Evolutionary conservation across 92 coral and sea anemone species (phyloP), one percentile per base, ranked within the genome.

Genomic region (Bergia puertoricense): DNA sequence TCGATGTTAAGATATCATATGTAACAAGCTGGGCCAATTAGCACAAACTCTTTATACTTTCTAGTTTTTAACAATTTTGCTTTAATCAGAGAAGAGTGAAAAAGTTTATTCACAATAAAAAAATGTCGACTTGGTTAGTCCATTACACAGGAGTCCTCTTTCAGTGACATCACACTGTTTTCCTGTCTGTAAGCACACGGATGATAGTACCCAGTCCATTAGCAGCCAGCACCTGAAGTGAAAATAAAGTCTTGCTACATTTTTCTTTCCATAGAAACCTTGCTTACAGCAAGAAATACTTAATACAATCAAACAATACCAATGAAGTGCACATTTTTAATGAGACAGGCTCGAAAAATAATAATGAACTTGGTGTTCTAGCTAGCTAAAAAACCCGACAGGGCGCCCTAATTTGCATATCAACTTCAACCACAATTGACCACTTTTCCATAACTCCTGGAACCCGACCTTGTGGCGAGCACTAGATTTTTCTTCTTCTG

Each of bases 181-280:
- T 97, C 85, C 99, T 91, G 80, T 95, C 99, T 68, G 98, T 93
- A 23, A 97, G 89, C 11, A 94, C 99, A 72, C 99, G 96, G 41
- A 97, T 95, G 88, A 97, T 93, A 48, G 90, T 44, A 59, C 99
- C 99, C 73, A 97, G 88, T 8, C 99, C 99, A 73, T 95, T 94
- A 76, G 78, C 85, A n/a, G 97, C 94, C 8, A 94, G 80, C 37
- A 93, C 97, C 99, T 97, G 89, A 71, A 92, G 86, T 76, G 56
- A 1, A 82, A 91, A 81, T 7, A 59, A 80, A 59, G 22, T 30
- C 50, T 43, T 2, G 66, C 74, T 15, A 15, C 14, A 36, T 23
- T n/a, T 15, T 65, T 9, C 41, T 2, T 42, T 30, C 45, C 11
- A 1, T 38, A 13, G 44, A 3, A 54, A 41, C 72, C 37, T 20